Evolutionary conservation across 2,888 invertebrate genomes (phyloP).

Genomic region (Caradrina kadenii): DNA sequence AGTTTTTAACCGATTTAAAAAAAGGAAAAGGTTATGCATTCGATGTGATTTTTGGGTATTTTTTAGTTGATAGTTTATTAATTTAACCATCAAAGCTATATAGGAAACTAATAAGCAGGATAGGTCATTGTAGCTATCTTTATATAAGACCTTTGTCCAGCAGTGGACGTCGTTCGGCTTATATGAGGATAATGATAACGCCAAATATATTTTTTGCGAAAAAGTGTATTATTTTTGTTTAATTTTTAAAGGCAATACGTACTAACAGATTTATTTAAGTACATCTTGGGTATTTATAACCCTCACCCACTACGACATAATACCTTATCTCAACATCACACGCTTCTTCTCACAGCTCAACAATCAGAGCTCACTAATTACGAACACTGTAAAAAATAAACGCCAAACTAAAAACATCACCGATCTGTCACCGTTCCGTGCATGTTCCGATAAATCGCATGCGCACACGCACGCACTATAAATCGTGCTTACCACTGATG

Average conservation of each 20-base stretch:
- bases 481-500: constrained; percentile 71
- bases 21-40: too few species aligned
- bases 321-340: constrained; percentile 10
- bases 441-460: constrained; percentile 70
- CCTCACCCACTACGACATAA: background rate
- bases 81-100: background rate
- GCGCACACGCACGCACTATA: constrained; percentile 69
- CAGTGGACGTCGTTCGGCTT: too few species aligned
- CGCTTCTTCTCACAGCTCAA: constrained; percentile 10
- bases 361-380: constrained; percentile 58
- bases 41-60: background rate
- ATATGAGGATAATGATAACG: too few species aligned
- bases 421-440: constrained; percentile 59
- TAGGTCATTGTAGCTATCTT: too few species aligned
- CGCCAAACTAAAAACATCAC: constrained; percentile 54
- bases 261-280: too few species aligned
- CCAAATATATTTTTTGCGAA: too few species aligned
- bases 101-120: too few species aligned
- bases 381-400: constrained; percentile 55
- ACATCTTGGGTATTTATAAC: background rate
- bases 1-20: too few species aligned
- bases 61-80: background rate
- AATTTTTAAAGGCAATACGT: too few species aligned
- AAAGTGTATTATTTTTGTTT: too few species aligned
- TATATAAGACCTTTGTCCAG: too few species aligned